Base-by-base conservation (phyloP, 1,140 invertebrate genomes). In the Aphelinus certus region DNA sequence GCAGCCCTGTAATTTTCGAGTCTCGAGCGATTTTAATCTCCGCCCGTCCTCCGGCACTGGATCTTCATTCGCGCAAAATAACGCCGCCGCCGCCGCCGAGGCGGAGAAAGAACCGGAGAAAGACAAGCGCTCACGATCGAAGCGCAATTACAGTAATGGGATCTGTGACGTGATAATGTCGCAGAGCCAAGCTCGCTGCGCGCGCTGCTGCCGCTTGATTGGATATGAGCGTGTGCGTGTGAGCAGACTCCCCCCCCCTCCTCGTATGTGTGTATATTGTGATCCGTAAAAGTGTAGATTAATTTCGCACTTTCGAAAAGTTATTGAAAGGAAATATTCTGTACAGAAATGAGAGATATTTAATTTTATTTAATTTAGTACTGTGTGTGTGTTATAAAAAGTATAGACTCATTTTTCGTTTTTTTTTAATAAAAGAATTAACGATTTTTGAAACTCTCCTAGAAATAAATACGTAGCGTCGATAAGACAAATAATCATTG, bases 61-160 rank as follows among this genome's bases (percentile, higher is more conserved):
- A 68, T 67, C 57, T 75, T 71, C 53, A 63, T 72, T 57, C 65
- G 70, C 51, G 26, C 10, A 74, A 74, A 74, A 68, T 68, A 68
- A 68, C 62, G 3, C 26, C 4, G 9, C 43, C 68, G 67, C 45
- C 7, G 9, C 45, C 49, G 10, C 42, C 46, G 49, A 57, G 53
- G 63, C 9, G n/a, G 49, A 56, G 60, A 45, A 45, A 10, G 61
- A 62, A 64, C 47, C 7, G 55, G 51, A 51, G 60, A 47, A 69
- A 71, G 71, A 71, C 51, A 53, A 53, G 48, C 42, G 48, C 61
- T 65, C 76, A 67, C 74, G 78, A 81, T 80, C 77, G 79, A 78
- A 77, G 78, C 70, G 76, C 80, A 82, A 82, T 82, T 80, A 82
- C 78, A 74, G 79, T 81, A 81, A 82, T 83, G 79, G 79, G 78